These are phyloP conservation scores for Trachops cirrhosus DNA, from an alignment of 2,797 vertebrate species.

Conservation along the genomic window DNA sequence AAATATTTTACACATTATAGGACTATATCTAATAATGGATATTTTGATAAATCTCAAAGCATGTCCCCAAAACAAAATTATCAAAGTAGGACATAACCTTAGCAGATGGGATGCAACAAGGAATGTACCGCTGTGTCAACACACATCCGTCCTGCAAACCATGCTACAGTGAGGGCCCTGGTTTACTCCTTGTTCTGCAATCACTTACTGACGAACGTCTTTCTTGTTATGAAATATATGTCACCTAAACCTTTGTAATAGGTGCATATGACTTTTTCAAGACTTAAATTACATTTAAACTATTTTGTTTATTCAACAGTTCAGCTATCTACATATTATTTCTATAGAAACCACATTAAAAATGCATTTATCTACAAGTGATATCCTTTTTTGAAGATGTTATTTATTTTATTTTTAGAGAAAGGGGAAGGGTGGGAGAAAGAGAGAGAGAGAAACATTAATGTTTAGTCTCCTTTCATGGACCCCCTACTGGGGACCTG, in stretches of 20 bases:
- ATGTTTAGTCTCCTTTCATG: too few species aligned
- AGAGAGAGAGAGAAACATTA: too few species aligned
- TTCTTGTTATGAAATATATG: background rate
- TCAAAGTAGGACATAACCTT: background rate
- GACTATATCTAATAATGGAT: background rate
- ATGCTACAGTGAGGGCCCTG: background rate
- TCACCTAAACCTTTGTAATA: background rate
- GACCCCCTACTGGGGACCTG: too few species aligned
- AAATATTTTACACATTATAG: background rate
- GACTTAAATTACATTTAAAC: background rate
- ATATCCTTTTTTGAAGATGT: background rate
- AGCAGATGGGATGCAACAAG: background rate
- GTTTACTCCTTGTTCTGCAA: background rate
- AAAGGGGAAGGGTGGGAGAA: too few species aligned
- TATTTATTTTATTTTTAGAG: too few species aligned
- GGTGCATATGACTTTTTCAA: background rate
- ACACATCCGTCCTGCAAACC: background rate
- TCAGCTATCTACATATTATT: background rate
- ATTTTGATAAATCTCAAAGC: background rate
- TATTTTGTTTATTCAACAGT: background rate
- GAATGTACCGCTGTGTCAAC: background rate
- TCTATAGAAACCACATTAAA: background rate
- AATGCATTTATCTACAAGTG: background rate
- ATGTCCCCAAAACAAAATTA: background rate
- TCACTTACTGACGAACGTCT: background rate